These are phyloP conservation scores for Slavum lentiscoides DNA, from an alignment of 2,888 invertebrate genomes.

Conservation along the genomic window DNA sequence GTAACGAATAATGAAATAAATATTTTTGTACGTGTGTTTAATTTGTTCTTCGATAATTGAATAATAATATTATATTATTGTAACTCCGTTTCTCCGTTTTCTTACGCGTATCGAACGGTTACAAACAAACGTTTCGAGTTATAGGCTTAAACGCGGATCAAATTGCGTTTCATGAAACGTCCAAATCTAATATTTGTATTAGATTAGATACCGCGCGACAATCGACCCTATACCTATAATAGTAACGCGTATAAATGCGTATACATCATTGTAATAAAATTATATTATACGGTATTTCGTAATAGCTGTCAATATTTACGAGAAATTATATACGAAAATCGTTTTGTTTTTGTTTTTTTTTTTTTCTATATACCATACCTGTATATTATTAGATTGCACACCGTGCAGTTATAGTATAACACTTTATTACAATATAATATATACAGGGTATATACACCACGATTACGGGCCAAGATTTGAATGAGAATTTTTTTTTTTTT, in stretches of 20 bases:
- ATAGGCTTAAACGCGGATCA: slow-evolving; percentile 46
- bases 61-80: neutral
- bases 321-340: neutral
- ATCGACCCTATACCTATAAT: neutral
- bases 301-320: slow-evolving; percentile 32
- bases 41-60: neutral
- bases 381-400: too few relatives aligned
- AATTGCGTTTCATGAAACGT: slow-evolving; percentile 22
- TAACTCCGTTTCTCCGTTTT: neutral
- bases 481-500: too few relatives aligned
- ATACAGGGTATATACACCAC: too few relatives aligned
- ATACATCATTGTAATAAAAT: neutral
- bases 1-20: neutral
- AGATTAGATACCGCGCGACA: slow-evolving; percentile 42
- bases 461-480: too few relatives aligned
- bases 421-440: too few relatives aligned
- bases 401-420: too few relatives aligned
- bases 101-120: neutral
- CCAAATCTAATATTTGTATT: slow-evolving; percentile 35
- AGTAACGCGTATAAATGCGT: neutral
- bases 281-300: slow-evolving; percentile 10
- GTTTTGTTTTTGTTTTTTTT: neutral
- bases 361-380: too few relatives aligned
- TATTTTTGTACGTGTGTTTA: neutral
- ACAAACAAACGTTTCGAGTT: slow-evolving; percentile 3